Conservation (phyloP, 1,140 invertebrate genomes). For the Chrysoperla carnea region DNA sequence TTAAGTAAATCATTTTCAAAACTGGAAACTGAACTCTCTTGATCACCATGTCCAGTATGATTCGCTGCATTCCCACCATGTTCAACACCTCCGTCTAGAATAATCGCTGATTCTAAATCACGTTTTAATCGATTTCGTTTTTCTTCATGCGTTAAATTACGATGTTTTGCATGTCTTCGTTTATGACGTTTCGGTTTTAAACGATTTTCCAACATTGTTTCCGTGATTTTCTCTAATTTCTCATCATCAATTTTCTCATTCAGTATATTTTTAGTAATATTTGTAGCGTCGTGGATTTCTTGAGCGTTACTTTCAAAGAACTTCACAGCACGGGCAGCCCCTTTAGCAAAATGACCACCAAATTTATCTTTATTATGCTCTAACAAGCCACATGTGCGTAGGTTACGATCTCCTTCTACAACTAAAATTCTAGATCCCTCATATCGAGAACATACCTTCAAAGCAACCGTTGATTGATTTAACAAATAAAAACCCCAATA, state of each 20-base stretch:
- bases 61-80: slow-evolving; percentile 55
- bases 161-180: slow-evolving; percentile 11
- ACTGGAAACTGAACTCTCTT: slow-evolving; percentile 49
- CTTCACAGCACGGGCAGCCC: slow-evolving; percentile 44
- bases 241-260: not conserved
- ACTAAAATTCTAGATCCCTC: slow-evolving; percentile 59
- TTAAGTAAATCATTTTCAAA: slow-evolving; percentile 55
- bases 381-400: slow-evolving; percentile 56
- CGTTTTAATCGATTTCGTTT: slow-evolving; percentile 26
- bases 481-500: slow-evolving; percentile 80
- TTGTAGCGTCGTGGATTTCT: slow-evolving; percentile 8
- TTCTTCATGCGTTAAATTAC: not conserved
- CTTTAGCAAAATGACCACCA: slow-evolving; percentile 31
- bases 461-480: slow-evolving; percentile 49
- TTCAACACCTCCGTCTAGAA: slow-evolving; percentile 49
- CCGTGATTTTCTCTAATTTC: not conserved
- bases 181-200: slow-evolving; percentile 4
- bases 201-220: not conserved
- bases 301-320: slow-evolving; percentile 34
- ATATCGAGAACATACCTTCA: slow-evolving; percentile 64
- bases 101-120: slow-evolving; percentile 24
- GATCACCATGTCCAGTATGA: slow-evolving; percentile 25
- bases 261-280: not conserved
- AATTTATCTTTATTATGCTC: slow-evolving; percentile 46
- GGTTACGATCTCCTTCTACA: slow-evolving; percentile 53